Base-by-base conservation (phyloP, 1,140 invertebrate genomes). In the Acarapis woodi region DNA sequence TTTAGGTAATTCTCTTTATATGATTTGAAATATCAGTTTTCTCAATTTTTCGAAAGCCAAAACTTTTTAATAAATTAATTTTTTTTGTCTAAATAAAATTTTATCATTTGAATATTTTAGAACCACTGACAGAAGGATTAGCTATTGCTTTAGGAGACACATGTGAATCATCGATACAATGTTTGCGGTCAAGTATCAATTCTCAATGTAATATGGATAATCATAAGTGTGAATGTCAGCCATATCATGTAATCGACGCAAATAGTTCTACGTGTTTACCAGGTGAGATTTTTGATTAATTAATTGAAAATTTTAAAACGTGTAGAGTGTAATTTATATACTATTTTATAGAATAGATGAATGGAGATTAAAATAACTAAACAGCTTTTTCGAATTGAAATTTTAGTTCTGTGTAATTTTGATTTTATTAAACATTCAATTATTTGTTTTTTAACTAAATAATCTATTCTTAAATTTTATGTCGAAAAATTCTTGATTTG, bases 1-100 rank as follows among this genome's bases (percentile, higher is more conserved):
- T 52, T 77, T 73, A 48, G 67, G 65, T 75, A 19, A 21, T 32
- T 32, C 26, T 28, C 26, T 28, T 4, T 28, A 10, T 28, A 10
- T 28, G n/a, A n/a, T 26, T 14, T 12, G 10, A 28, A 28, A 14
- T n/a, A n/a, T n/a, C n/a, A n/a, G n/a, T n/a, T n/a, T n/a, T n/a
- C n/a, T 28, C 26, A 28, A 28, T 10, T 14, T 28, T 14, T 12
- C 14, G 10, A 12, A 12, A 14, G 14, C 26, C 26, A 28, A 10
- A 28, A 28, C 10, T 12, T 28, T 3, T 12, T 28, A 28, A 28
- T 28, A 28, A 28, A 28, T 14, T 12, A 28, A 28, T 12, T 28
- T 28, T 28, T 28, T 28, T 28, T 14, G 14, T 14, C 26, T 28
- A 2, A 28, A 10, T 14, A 28, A 28, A 28, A 12, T 10, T 28